Evolutionary conservation across 2,113 vertebrate genomes (phyloP).

Genomic region (Emberiza fucata): DNA sequence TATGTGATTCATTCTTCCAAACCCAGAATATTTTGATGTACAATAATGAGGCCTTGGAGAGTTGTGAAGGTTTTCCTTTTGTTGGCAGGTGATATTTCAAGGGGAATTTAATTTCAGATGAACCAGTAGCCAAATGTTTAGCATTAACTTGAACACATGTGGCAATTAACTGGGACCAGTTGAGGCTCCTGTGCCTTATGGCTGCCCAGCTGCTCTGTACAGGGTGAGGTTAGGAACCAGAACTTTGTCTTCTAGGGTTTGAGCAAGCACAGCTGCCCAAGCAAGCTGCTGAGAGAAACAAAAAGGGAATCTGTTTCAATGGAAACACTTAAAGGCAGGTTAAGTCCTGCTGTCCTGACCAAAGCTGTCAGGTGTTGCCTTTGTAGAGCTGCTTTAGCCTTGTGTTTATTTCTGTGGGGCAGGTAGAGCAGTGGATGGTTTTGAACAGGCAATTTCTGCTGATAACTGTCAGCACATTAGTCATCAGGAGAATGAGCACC

Average conservation of each 20-base stretch:
- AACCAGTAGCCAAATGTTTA: not conserved
- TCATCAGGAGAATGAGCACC: not conserved
- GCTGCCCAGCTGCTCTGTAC: not conserved
- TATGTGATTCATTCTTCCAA: not conserved
- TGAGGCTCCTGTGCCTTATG: not conserved
- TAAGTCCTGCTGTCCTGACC: not conserved
- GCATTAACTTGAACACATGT: not conserved
- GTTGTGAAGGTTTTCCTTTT: not conserved
- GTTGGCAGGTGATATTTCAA: not conserved
- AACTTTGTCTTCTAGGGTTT: not conserved
- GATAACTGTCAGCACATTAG: not conserved
- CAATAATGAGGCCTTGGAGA: not conserved
- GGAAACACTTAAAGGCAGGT: not conserved
- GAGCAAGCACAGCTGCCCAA: slow-evolving; percentile 43
- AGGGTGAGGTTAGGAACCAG: not conserved
- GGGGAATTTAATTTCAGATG: not conserved
- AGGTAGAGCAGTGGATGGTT: not conserved
- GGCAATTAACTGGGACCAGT: not conserved
- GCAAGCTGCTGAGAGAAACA: slow-evolving; percentile 10
- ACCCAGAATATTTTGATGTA: not conserved
- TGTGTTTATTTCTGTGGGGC: not conserved
- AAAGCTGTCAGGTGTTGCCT: not conserved
- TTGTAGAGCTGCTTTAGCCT: not conserved
- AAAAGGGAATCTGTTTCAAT: not conserved
- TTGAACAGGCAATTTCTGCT: not conserved